A percentile compares a stretch with the other conserved stretches of the same genome.
These are phyloP conservation scores for Phortica variegata DNA, from an alignment of 1,140 invertebrate species.

Conservation along the genomic window DNA sequence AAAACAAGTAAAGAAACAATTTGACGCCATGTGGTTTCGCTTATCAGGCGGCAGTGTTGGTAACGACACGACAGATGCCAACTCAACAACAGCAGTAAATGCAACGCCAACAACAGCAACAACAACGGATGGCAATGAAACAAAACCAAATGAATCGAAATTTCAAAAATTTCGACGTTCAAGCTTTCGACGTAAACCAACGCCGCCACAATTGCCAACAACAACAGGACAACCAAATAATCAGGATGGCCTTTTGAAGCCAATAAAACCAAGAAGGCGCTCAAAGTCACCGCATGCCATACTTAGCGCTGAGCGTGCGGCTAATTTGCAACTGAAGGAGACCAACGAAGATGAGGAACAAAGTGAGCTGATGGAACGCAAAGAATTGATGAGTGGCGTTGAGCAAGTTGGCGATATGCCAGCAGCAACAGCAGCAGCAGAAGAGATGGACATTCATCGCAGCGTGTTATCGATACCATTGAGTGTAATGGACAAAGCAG, in stretches of 20 bases:
- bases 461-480: background rate
- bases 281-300: constrained; percentile 21
- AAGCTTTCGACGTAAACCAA: constrained; percentile 25
- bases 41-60: constrained; percentile 12
- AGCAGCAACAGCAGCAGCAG: too few relatives aligned
- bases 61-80: background rate
- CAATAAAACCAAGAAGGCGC: constrained; percentile 6
- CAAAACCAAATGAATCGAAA: constrained; percentile 11
- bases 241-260: background rate
- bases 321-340: constrained; percentile 6
- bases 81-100: background rate
- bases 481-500: background rate
- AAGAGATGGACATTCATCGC: background rate
- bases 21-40: constrained; percentile 23
- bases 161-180: constrained; percentile 27
- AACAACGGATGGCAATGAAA: background rate
- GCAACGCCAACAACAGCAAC: background rate
- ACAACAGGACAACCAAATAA: background rate
- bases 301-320: constrained; percentile 3
- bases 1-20: too few relatives aligned
- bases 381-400: background rate
- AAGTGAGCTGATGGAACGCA: constrained; percentile 6
- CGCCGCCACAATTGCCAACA: background rate
- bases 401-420: background rate
- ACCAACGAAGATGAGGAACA: background rate